Conservation (phyloP, 1,140 invertebrate species). For the Himalopsyche phryganea region DNA sequence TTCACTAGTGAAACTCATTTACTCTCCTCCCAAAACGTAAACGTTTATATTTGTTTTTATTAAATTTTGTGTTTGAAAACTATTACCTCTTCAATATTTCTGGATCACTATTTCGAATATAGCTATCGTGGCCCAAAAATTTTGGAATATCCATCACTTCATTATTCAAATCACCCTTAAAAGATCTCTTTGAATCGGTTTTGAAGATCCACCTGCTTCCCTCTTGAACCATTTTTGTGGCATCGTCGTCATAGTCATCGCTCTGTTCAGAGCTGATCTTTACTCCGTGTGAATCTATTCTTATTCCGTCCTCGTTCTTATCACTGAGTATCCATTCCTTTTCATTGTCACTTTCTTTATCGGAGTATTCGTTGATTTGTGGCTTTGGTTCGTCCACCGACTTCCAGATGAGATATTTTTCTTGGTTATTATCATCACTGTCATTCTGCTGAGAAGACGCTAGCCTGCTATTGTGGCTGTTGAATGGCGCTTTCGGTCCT, state of each 20-base stretch:
- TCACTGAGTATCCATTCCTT: slow-evolving; percentile 32
- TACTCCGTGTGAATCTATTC: slow-evolving; percentile 15
- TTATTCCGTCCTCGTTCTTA: slow-evolving; percentile 4
- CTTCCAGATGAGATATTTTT: neutral
- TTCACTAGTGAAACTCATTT: no score
- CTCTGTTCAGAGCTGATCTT: slow-evolving; percentile 27
- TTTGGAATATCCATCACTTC: slow-evolving; percentile 45
- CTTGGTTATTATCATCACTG: slow-evolving; percentile 5
- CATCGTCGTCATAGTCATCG: no score
- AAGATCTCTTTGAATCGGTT: slow-evolving; percentile 26
- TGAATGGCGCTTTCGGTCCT: slow-evolving; percentile 12
- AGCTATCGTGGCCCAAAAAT: slow-evolving; percentile 63
- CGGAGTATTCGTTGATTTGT: neutral
- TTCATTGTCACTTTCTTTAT: slow-evolving; percentile 9
- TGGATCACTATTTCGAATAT: slow-evolving; percentile 68
- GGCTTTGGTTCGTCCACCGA: neutral
- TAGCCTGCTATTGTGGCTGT: slow-evolving; percentile 7
- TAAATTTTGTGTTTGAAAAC: no score
- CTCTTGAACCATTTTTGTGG: slow-evolving; percentile 35
- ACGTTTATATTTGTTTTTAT: no score
- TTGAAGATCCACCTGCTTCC: slow-evolving; percentile 35
- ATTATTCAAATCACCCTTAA: neutral
- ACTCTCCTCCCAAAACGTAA: no score
- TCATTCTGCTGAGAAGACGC: neutral
- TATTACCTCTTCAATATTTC: slow-evolving; percentile 52